These are phyloP conservation scores for Amphipyra berbera DNA, from an alignment of 2,888 invertebrate genomes.

Conservation along the genomic window DNA sequence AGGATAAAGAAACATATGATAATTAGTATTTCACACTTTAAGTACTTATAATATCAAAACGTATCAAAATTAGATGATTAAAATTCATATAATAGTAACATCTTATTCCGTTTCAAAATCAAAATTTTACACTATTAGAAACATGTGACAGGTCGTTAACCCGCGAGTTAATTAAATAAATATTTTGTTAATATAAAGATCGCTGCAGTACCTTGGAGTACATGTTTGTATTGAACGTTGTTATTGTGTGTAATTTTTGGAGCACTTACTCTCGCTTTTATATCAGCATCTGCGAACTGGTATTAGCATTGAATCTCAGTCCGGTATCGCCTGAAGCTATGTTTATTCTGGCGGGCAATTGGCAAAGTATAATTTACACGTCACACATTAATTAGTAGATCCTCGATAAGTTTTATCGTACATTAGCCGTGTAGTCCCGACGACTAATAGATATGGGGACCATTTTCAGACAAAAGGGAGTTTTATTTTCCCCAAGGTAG, in stretches of 20 bases:
- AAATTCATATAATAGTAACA: not conserved
- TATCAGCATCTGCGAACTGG: constrained; percentile 75
- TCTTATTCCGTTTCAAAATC: not conserved
- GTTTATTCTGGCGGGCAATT: constrained; percentile 42
- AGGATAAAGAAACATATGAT: not conserved
- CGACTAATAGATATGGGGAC: constrained; percentile 3
- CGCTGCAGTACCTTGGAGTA: constrained; percentile 79
- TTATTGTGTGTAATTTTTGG: constrained; percentile 75
- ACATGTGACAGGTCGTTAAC: constrained; percentile 8
- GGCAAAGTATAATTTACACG: constrained; percentile 34
- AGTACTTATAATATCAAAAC: no score
- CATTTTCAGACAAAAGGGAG: no score
- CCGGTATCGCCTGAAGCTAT: constrained; percentile 49
- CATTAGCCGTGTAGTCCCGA: no score
- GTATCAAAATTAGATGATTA: no score
- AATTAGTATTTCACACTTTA: no score
- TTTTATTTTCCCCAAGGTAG: no score
- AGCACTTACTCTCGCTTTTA: constrained; percentile 81
- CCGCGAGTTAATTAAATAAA: not conserved
- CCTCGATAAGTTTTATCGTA: not conserved
- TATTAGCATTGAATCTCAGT: constrained; percentile 70
- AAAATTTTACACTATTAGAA: no score
- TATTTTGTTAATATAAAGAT: constrained; percentile 27
- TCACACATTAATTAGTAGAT: not conserved
- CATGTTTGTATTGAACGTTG: constrained; percentile 80